Conservation (phyloP, 2,113 vertebrate genomes). For the Choloepus hoffmanni region DNA sequence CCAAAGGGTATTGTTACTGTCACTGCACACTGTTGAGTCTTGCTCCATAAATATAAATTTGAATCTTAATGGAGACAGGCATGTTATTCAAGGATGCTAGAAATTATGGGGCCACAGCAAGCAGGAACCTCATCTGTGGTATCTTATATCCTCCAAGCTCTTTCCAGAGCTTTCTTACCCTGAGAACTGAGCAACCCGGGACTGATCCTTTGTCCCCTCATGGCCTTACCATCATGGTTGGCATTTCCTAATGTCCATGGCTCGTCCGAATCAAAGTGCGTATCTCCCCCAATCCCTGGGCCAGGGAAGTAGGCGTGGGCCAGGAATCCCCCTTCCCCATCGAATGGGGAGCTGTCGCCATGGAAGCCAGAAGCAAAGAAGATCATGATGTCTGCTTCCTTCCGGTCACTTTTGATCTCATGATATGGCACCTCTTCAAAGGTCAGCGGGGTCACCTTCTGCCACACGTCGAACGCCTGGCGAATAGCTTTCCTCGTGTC, state of each 20-base stretch:
- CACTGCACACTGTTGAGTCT: not conserved
- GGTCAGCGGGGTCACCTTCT: conserved; percentile 96
- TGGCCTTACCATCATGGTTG: conserved; percentile 95
- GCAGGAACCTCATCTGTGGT: not conserved
- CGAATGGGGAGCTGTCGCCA: conserved; percentile 98
- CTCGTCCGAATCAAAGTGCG: conserved; percentile 98
- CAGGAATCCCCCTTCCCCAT: conserved; percentile 98
- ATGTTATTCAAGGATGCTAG: not conserved
- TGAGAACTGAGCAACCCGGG: not conserved
- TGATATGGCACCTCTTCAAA: conserved; percentile 98
- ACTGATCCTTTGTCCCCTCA: not conserved
- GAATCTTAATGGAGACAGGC: not conserved
- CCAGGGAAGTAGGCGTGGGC: conserved; percentile 99
- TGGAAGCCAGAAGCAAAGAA: conserved; percentile 99
- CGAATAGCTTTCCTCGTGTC: conserved; percentile 97
- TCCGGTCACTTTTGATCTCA: conserved; percentile 96
- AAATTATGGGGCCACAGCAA: not conserved
- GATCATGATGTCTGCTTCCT: conserved; percentile 99
- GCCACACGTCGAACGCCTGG: conserved; percentile 99
- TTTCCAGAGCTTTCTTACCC: conserved; percentile 12
- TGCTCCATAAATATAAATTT: not conserved
- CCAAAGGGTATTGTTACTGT: not conserved
- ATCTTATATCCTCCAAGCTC: not conserved
- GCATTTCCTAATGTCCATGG: conserved; percentile 98
- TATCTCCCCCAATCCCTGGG: conserved; percentile 98